These are phyloP conservation scores for Pituophis catenifer DNA, from an alignment of 2,113 vertebrate species.

Conservation along the genomic window DNA sequence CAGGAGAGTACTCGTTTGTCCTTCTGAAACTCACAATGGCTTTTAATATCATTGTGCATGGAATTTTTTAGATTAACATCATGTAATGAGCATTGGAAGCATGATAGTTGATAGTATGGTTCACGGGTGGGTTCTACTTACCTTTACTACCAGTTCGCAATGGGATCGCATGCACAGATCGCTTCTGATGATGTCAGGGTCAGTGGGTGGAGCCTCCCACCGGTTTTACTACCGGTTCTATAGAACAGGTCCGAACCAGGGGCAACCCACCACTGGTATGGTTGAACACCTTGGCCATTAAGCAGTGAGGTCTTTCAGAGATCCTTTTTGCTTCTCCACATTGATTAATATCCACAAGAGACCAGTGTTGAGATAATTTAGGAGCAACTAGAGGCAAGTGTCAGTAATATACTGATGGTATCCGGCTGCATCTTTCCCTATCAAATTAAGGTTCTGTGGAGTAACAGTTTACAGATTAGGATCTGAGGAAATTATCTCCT, in stretches of 20 bases:
- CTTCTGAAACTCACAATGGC: neutral
- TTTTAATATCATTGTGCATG: neutral
- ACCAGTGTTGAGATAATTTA: neutral
- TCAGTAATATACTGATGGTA: neutral
- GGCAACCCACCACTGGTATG: neutral
- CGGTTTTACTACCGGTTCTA: too few relatives aligned
- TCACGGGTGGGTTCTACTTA: too few relatives aligned
- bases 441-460: neutral
- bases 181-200: too few relatives aligned
- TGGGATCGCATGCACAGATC: too few relatives aligned
- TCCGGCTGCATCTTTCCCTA: neutral
- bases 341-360: neutral
- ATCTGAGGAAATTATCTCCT: neutral
- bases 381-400: neutral
- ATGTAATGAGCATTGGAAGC: neutral
- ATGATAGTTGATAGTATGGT: neutral
- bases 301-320: neutral
- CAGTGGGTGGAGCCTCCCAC: too few relatives aligned
- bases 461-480: neutral
- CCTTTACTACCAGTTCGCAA: too few relatives aligned
- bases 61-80: neutral
- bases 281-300: neutral
- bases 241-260: too few relatives aligned
- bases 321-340: neutral
- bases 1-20: neutral